Evolutionary conservation across 1,140 invertebrate genomes (phyloP), one percentile per base, ranked within the genome.

Genomic region (Trialeurodes vaporariorum): DNA sequence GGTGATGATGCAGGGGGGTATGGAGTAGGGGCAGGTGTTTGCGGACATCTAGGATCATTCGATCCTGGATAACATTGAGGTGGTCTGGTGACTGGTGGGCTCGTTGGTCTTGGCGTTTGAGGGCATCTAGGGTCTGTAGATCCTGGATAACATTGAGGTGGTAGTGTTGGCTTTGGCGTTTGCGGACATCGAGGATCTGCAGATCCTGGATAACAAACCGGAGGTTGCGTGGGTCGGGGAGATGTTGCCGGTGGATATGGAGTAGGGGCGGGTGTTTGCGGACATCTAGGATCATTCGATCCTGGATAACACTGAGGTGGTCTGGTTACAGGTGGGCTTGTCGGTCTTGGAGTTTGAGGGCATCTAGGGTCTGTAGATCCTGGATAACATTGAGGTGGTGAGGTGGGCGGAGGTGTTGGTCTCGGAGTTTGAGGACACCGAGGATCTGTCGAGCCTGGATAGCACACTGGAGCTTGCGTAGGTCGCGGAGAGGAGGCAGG

Each of bases 41-140:
- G 70, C 25, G 72, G 74, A 69, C 78, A 79, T 65, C 75, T 67
- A 24, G 75, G 73, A 64, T 78, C 76, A 1, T 9, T 59, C 0
- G 75, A 74, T 63, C 77, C 77, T 26, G 77, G 77, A 63, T 76
- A 76, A 66, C 77, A 78, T 21, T 63, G 61, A 17, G 72, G 74
- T 21, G 25, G 40, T 26, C 66, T 65, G n/a, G 68, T 70, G 1
- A 74, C 74, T 59, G 26, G 72, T 69, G 68, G 25, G 9, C 73
- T 71, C 64, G 73, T 59, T 64, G 71, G 73, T 64, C 67, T 62
- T 66, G 63, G 66, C 74, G 68, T 58, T 58, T 67, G 17, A n/a
- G 76, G 74, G 70, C 76, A 79, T 25, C 73, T 63, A 9, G 77
- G 77, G 68, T 78, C 77, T 0, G 63, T 71, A 12, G 75, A 75